Base-by-base conservation (phyloP, 1,140 invertebrate species). In the Megalonaias nervosa region DNA sequence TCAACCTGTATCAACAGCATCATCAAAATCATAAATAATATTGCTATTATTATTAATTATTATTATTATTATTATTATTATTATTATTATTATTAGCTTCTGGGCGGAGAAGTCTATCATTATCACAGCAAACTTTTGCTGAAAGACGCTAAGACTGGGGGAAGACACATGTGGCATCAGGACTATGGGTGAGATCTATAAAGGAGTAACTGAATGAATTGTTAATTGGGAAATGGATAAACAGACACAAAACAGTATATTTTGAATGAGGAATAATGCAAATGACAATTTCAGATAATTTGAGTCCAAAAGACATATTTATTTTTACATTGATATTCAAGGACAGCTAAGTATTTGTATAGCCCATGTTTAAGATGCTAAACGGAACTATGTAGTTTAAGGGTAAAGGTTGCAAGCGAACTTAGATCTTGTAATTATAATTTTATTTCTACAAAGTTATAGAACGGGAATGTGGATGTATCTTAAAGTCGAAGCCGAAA, bases 21-120 rank as follows among this genome's bases (percentile, higher is more conserved):
- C n/a, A n/a, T n/a, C n/a, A n/a, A n/a, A n/a, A n/a, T n/a, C n/a
- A n/a, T n/a, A n/a, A n/a, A n/a, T n/a, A n/a, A n/a, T 26, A 26
- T 26, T 26, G 2, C 2, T 26, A 69, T 77, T 38, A 38, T 38
- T 38, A 38, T 38, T 38, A 38, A 5, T 38, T 38, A 38, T 48
- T 48, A 48, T 48, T 48, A 48, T 48, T 48, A 48, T 48, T 48
- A 48, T 48, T 48, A 48, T 48, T 48, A 48, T 48, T 48, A 48
- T 48, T 48, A 11, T 48, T 48, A 48, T 48, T 48, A 48, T 48
- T 48, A 48, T 48, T 48, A 77, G 75, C 61, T 77, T 55, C 57
- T 77, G 38, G 75, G 57, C 55, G 75, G 75, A 17, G 75, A 77
- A 38, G 64, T 77, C n/a, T 77, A 77, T 31, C 75, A 77, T 38